Conservation (phyloP, 2,797 vertebrate species). For the Catostomus latipinnis region DNA sequence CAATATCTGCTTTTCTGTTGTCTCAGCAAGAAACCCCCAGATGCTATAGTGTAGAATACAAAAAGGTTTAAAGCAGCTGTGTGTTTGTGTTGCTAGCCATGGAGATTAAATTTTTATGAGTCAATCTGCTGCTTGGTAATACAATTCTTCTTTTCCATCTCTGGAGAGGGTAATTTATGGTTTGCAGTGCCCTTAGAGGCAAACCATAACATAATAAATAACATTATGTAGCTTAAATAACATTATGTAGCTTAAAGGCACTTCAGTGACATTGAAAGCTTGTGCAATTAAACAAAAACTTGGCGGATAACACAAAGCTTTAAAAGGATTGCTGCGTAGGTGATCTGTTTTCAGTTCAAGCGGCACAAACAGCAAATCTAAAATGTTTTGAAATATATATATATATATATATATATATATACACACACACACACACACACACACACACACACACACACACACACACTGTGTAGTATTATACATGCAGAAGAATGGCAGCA, state of each 20-base stretch:
- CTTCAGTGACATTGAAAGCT: background rate
- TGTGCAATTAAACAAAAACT: conserved; percentile 28
- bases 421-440: too few species aligned
- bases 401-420: too few species aligned
- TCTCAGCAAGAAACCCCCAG: conserved; percentile 51
- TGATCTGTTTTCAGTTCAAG: background rate
- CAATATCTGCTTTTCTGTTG: background rate
- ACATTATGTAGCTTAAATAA: conserved; percentile 34
- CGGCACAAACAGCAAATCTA: background rate
- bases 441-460: too few species aligned
- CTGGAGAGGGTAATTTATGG: conserved; percentile 51
- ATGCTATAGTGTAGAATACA: conserved; percentile 41
- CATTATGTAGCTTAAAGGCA: conserved; percentile 33
- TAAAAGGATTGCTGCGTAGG: background rate
- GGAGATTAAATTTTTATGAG: conserved; percentile 57
- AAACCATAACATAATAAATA: conserved; percentile 48
- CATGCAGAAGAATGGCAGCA: too few species aligned
- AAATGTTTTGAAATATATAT: too few species aligned
- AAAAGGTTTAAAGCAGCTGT: conserved; percentile 26
- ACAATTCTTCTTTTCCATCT: conserved; percentile 38
- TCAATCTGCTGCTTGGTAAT: conserved; percentile 53
- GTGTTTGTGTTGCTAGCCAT: conserved; percentile 45
- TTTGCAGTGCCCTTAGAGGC: conserved; percentile 44
- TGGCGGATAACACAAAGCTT: conserved; percentile 11
- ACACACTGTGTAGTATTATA: too few species aligned